Evolutionary conservation across 2,888 invertebrate species (phyloP), one percentile per base, ranked within the genome.

Genomic region (Athripsodes cinereus): DNA sequence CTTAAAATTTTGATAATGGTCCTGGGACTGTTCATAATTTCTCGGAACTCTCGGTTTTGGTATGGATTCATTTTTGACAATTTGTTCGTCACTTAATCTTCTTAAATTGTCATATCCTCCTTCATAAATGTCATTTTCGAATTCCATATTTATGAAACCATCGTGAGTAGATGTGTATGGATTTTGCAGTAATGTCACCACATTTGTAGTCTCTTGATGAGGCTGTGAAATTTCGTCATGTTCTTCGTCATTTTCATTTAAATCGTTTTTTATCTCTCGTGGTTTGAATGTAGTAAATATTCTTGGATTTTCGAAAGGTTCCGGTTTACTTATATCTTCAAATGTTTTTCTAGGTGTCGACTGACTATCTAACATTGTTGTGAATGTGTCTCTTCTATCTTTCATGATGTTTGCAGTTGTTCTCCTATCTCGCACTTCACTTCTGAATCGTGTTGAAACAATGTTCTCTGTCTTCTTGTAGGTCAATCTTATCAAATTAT

Each of bases 391-490:
- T 59, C 78, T 67, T 65, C 74, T 69, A 19, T 70, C 71, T 58
- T 65, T 69, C 10, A 40, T 16, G 6, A 53, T 48, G 2, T 19
- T 47, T 1, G 67, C 68, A 55, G 73, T 76, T 22, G 66, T 62
- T 21, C 72, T 69, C 1, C 72, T 70, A 40, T 69, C 69, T 1
- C 51, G 65, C 1, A 72, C 69, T n/a, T 72, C 72, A 21, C 72
- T 64, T 55, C 73, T 67, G 1, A 76, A 72, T 3, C 74, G 70
- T 0, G 75, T 74, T 6, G 70, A 71, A 11, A 78, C 70, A 1
- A 74, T 75, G 20, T 61, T 70, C 67, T 77, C 76, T 1, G 77
- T 75, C 68, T 74, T 79, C 60, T 66, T 73, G 65, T 78, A 79
- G 1, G 79, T 77, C 6, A 70, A 67, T 66, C 71, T 76, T 2